Evolutionary conservation across 2,113 vertebrate species (phyloP), one percentile per base, ranked within the genome.

Genomic region (Heliornis fulica): DNA sequence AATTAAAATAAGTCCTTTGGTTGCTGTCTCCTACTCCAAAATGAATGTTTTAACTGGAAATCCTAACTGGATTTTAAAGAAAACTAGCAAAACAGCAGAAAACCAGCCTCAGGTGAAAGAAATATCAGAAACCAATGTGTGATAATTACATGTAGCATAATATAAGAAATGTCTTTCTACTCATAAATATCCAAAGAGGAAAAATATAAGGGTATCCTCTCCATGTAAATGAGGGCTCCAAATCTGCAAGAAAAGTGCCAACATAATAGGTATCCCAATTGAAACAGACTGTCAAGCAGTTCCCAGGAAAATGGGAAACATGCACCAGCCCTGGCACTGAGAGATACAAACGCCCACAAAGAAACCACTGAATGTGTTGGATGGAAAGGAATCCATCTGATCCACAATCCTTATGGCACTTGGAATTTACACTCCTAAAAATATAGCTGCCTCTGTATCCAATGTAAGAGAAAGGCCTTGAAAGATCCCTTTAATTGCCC

Each of bases 1-100:
- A 94, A 94, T 94, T 60, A 92, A 95, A 95, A 70, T 46, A 86
- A 90, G 60, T 68, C 45, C 31, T 70, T 95, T 93, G 65, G 60
- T 90, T 94, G 81, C 51, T 77, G 68, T 86, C 43, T 83, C 26
- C 68, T 89, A 70, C 48, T 95, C 68, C 65, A 60, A 94, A 83
- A 57, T 71, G 56, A 89, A 78, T 1, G 3, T 51, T 90, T 93
- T 53, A 86, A 51, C 87, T 86, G 90, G 56, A 83, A 90, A 90
- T 83, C 4, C 60, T 86, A 93, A 63, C 56, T 25, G 28, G 15
- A 90, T 74, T 71, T 80, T 81, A 92, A 90, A 77, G 17, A 68
- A 78, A 72, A 43, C 48, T 48, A 40, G 3, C 90, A 15, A 68
- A 83, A 56, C 48, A 89, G 56, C 13, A 78, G 46, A 63, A 72